A percentile compares a stretch with the other conserved stretches of the same genome.
These are phyloP conservation scores for Cecropterus lyciades DNA, from an alignment of 1,140 invertebrate species.

Conservation along the genomic window DNA sequence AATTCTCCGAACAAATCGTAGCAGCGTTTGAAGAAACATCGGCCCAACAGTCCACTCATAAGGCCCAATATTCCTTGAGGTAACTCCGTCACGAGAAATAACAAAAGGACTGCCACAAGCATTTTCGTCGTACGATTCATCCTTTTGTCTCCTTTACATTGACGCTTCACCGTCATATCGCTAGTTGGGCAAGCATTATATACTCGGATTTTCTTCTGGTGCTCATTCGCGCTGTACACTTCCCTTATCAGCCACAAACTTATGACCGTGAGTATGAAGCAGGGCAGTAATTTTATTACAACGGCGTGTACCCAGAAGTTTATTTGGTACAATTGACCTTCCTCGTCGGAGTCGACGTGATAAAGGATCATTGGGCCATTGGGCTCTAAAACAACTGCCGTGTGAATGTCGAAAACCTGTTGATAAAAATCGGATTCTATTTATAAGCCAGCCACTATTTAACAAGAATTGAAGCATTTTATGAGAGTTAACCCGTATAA, in stretches of 20 bases:
- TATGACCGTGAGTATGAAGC: constrained; percentile 91
- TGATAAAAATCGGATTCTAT: constrained; percentile 8
- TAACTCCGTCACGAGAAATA: constrained; percentile 95
- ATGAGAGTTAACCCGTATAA: constrained; percentile 27
- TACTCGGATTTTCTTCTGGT: constrained; percentile 69
- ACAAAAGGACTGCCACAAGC: constrained; percentile 93
- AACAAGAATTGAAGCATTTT: neutral
- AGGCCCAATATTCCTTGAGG: constrained; percentile 92
- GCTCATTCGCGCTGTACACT: constrained; percentile 81
- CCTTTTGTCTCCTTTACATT: constrained; percentile 86
- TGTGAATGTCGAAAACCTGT: constrained; percentile 78
- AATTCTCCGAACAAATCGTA: constrained; percentile 93
- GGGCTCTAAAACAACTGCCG: constrained; percentile 64
- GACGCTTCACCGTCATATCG: constrained; percentile 86
- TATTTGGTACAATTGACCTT: constrained; percentile 84
- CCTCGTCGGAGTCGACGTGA: constrained; percentile 87
- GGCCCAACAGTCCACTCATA: constrained; percentile 88
- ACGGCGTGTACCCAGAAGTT: constrained; percentile 96
- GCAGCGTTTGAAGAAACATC: constrained; percentile 90
- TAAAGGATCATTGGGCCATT: constrained; percentile 85
- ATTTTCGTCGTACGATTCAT: constrained; percentile 94
- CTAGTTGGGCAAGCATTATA: constrained; percentile 66
- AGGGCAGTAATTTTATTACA: constrained; percentile 93
- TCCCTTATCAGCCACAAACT: constrained; percentile 92
- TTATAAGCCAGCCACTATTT: neutral